Conservation (phyloP, 37 sponge, comb jelly and placozoan species). For the Aplysina aerophoba region DNA sequence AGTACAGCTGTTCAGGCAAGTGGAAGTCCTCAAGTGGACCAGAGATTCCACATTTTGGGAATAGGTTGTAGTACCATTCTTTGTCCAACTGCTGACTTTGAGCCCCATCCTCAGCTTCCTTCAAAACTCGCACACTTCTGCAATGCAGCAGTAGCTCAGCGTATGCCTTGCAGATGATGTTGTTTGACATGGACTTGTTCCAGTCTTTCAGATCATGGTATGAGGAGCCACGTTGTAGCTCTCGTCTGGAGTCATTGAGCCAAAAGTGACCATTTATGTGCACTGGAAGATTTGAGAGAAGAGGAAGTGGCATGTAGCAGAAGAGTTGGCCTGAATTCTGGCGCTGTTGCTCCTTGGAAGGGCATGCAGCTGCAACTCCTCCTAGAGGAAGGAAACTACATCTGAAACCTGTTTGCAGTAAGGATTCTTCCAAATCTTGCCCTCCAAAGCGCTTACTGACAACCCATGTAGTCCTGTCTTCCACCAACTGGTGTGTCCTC, state of each 20-base stretch:
- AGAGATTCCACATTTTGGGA: slow-evolving; percentile 22
- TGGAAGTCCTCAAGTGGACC: slow-evolving; percentile 11
- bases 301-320: slow-evolving; percentile 70
- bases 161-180: slow-evolving; percentile 43
- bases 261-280: slow-evolving; percentile 78
- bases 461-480: slow-evolving; percentile 22
- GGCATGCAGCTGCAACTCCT: slow-evolving; percentile 52
- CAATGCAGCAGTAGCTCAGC: slow-evolving; percentile 44
- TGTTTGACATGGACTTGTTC: slow-evolving; percentile 33
- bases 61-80: slow-evolving; percentile 55
- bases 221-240: slow-evolving; percentile 29
- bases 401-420: slow-evolving; percentile 6
- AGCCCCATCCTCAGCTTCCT: background rate
- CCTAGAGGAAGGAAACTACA: slow-evolving; percentile 52
- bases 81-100: background rate
- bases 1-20: background rate
- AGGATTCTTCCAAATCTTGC: background rate
- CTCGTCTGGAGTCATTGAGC: slow-evolving; percentile 67
- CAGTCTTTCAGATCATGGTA: slow-evolving; percentile 35
- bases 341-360: background rate
- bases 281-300: slow-evolving; percentile 59
- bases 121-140: background rate
- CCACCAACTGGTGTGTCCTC: background rate
- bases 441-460: slow-evolving; percentile 34
- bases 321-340: slow-evolving; percentile 1